phyloP scores from a whole-genome alignment of 2,113 vertebrate genomes.

The Trogon surrucura region DNA sequence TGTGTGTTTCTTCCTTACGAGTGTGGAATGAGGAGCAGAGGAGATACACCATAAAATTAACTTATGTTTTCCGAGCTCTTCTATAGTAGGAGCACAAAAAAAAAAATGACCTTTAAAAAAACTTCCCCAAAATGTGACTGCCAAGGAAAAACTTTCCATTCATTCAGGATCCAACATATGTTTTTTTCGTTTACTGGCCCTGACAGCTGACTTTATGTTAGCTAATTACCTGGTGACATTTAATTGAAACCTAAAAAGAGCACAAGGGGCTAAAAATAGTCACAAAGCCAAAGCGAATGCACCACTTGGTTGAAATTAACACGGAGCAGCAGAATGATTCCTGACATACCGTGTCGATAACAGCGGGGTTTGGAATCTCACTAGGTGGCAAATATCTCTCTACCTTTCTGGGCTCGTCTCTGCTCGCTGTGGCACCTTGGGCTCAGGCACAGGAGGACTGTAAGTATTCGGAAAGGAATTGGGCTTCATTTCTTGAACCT shows the following conservation, averaged over 20 bases:
- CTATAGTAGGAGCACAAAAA: neutral
- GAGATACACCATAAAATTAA: neutral
- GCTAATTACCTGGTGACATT: conserved; percentile 48
- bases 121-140: neutral
- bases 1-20: neutral
- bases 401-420: neutral
- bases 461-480: neutral
- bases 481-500: neutral
- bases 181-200: neutral
- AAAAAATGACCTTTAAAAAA: neutral
- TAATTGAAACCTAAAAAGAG: conserved; percentile 38
- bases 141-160: conserved; percentile 4
- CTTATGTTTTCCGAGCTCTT: neutral
- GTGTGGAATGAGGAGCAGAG: neutral
- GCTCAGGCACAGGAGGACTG: rapidly evolving
- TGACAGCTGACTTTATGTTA: conserved; percentile 8
- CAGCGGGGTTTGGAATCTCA: neutral
- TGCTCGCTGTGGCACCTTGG: no score
- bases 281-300: neutral
- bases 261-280: conserved; percentile 55
- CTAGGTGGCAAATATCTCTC: neutral
- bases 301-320: neutral
- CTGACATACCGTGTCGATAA: neutral
- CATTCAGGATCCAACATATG: neutral
- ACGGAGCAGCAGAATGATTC: neutral